A percentile compares a stretch with the other conserved stretches of the same genome.
Evolutionary conservation across 2,888 invertebrate genomes (phyloP).

Genomic region (Apodemia hepburni): DNA sequence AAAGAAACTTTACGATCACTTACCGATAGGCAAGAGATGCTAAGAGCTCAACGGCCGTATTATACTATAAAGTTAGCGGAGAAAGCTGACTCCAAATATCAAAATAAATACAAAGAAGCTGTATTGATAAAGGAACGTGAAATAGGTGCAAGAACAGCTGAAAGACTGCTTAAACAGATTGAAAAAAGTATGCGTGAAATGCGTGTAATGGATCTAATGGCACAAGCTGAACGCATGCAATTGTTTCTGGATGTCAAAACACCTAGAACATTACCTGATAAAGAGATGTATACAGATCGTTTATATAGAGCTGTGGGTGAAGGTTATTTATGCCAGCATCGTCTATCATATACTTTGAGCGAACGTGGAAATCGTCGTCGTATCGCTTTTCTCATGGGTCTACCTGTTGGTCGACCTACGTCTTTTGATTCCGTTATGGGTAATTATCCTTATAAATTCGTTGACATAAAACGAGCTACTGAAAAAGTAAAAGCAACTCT

Average conservation of each 20-base stretch:
- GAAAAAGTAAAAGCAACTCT: slow-evolving; percentile 52
- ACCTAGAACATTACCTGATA: slow-evolving; percentile 62
- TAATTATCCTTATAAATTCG: slow-evolving; percentile 65
- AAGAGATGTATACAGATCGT: slow-evolving; percentile 61
- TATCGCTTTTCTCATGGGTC: slow-evolving; percentile 69
- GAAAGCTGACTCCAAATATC: slow-evolving; percentile 62
- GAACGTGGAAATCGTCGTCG: slow-evolving; percentile 68
- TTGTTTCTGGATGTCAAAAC: slow-evolving; percentile 62
- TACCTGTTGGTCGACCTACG: slow-evolving; percentile 58
- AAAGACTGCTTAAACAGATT: slow-evolving; percentile 53
- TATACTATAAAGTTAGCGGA: slow-evolving; percentile 66
- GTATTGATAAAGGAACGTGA: slow-evolving; percentile 58
- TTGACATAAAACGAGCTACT: slow-evolving; percentile 60
- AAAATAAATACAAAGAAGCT: slow-evolving; percentile 57
- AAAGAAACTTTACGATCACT: slow-evolving; percentile 58
- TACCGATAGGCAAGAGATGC: slow-evolving; percentile 64
- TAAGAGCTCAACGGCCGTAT: slow-evolving; percentile 65
- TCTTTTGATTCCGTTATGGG: slow-evolving; percentile 74
- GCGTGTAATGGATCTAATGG: slow-evolving; percentile 60
- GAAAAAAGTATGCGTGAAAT: slow-evolving; percentile 55
- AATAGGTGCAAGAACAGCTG: slow-evolving; percentile 57
- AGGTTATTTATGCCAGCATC: slow-evolving; percentile 61
- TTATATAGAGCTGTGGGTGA: slow-evolving; percentile 67
- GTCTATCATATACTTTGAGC: slow-evolving; percentile 64
- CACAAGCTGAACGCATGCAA: slow-evolving; percentile 70